Percentiles rank a stretch among this genome's conserved stretches.
phyloP scores from a whole-genome alignment of 2,113 vertebrate species.

The Channa argus region DNA sequence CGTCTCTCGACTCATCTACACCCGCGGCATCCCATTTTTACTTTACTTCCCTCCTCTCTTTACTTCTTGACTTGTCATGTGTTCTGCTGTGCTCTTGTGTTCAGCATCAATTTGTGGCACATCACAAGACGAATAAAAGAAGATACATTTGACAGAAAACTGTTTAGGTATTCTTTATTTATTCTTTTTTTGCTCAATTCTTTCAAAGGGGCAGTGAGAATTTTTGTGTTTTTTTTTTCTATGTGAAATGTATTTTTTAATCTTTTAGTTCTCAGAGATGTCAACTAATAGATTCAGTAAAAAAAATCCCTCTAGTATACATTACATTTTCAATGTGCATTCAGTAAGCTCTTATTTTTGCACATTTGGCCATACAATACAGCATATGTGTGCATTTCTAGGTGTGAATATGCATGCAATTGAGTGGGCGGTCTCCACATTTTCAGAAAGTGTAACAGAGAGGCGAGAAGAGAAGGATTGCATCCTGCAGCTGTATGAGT shows the following conservation, averaged over 20 bases:
- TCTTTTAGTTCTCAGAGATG: conserved; percentile 1
- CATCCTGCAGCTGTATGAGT: conserved; percentile 8
- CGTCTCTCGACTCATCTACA: conserved; percentile 51
- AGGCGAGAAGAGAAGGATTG: conserved; percentile 11
- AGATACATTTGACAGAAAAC: conserved; percentile 9
- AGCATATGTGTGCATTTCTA: conserved; percentile 13
- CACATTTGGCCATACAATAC: too few relatives aligned
- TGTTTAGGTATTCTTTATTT: conserved; percentile 27
- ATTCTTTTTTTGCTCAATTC: conserved; percentile 21
- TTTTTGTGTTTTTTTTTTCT: conserved; percentile 17
- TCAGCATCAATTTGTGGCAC: conserved; percentile 36
- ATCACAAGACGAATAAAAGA: conserved; percentile 21
- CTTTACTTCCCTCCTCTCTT: conserved; percentile 21
- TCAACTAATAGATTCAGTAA: not conserved
- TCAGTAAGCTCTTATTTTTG: too few relatives aligned
- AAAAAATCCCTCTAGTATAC: not conserved
- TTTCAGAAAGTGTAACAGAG: conserved; percentile 15
- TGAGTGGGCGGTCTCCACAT: conserved; percentile 35
- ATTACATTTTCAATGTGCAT: too few relatives aligned
- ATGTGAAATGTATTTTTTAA: not conserved
- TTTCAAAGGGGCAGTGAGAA: conserved; percentile 19
- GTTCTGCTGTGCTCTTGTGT: conserved; percentile 31
- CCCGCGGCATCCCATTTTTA: conserved; percentile 43
- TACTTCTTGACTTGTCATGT: conserved; percentile 42
- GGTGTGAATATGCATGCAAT: conserved; percentile 1